Evolutionary conservation across 2,113 vertebrate genomes (phyloP), one percentile per base, ranked within the genome.

Genomic region (Willisornis vidua): DNA sequence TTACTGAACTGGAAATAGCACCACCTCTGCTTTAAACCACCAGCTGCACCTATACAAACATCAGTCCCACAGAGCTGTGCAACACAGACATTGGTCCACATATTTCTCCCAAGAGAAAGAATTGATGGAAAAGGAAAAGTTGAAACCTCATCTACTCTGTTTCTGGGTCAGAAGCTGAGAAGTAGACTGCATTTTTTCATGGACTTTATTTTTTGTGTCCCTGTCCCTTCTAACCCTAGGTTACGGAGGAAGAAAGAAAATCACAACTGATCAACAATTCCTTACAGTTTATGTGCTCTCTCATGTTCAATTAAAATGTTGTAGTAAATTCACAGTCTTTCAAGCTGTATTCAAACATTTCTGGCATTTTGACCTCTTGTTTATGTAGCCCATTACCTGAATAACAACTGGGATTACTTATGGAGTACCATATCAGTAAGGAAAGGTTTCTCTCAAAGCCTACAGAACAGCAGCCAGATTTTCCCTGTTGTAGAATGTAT

Each of bases 31-130:
- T 81, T 67, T 70, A 73, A 49, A 35, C 26, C 68, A n/a, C 9
- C 12, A 73, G 14, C 7, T 43, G 48, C 16, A 85, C 3, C 14
- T 7, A 14, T 29, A 29, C 10, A 63, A 25, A 67, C 10, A 33
- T 12, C 9, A 43, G 5, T 48, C 45, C 7, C 75, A 43, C 11
- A 61, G 2, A 8, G 7, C 26, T 49, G 1, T 24, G 23, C 2
- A 39, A 45, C 13, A 58, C 3, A 15, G 31, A 37, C 12, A 18
- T 10, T 37, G 3, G 72, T 65, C 52, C 16, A 51, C 1, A 6
- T 52, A 52, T 55, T 52, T 1, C 7, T 5, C 1, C 6, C 0
- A 1, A 55, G 23, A 57, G 3, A 70, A 77, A 71, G 16, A 58
- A 18, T 3, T 2, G 0, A 20, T n/a, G 2, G 5, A n/a, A 48